Evolutionary conservation across 1,140 invertebrate genomes (phyloP).

Genomic region (Zaprionus taronus): DNA sequence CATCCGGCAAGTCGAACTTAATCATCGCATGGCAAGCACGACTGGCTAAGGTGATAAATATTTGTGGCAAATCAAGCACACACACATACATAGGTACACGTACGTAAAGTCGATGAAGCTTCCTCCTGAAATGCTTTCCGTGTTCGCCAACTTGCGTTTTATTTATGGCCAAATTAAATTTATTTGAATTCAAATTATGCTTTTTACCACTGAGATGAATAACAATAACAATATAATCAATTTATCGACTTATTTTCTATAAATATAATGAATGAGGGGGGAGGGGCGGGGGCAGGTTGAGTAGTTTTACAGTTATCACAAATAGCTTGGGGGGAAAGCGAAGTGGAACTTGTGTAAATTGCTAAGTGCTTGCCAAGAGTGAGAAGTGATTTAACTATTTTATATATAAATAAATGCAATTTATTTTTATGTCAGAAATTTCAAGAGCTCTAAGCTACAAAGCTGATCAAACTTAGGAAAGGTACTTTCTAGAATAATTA

Average conservation of each 20-base stretch:
- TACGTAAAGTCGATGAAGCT: slow-evolving; percentile 1
- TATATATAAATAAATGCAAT: no score
- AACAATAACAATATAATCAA: slow-evolving; percentile 5
- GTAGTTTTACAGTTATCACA: neutral
- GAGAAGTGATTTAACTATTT: neutral
- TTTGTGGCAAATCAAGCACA: slow-evolving; percentile 26
- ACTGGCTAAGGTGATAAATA: slow-evolving; percentile 28
- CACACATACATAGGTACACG: slow-evolving; percentile 9
- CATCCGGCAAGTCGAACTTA: slow-evolving; percentile 10
- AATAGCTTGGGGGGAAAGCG: neutral
- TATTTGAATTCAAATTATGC: slow-evolving; percentile 18
- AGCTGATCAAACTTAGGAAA: no score
- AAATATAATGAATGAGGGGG: neutral
- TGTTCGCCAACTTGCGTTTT: slow-evolving; percentile 5
- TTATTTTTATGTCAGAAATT: no score
- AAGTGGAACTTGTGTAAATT: neutral
- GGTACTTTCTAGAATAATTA: no score
- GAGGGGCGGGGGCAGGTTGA: neutral
- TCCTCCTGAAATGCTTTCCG: slow-evolving; percentile 5
- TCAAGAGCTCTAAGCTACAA: no score
- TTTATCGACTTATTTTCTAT: slow-evolving; percentile 9
- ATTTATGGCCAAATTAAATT: slow-evolving; percentile 11
- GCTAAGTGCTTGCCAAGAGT: neutral
- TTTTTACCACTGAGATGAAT: slow-evolving; percentile 3
- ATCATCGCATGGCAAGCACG: slow-evolving; percentile 23